Percentiles rank a stretch among this genome's conserved stretches.
phyloP scores from a whole-genome alignment of 1,140 invertebrate species.

The Drosophila micromelanica region DNA sequence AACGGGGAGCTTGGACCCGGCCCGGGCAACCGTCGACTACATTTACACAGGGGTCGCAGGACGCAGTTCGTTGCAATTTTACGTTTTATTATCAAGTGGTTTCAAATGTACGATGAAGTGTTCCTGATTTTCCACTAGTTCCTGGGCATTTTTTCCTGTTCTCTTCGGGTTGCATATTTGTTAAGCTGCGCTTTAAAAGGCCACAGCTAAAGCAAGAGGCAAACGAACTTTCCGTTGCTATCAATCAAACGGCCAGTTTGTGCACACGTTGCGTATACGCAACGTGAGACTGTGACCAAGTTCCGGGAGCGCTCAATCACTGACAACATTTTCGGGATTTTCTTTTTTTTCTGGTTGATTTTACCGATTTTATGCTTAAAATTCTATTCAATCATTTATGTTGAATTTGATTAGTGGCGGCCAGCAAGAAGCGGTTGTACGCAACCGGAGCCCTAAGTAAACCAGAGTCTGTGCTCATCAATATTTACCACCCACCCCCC shows the following conservation, averaged over 20 bases:
- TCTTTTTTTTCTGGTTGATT: slow-evolving; percentile 1
- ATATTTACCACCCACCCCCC: slow-evolving; percentile 62
- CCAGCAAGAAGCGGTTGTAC: slow-evolving; percentile 7
- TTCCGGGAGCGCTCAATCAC: slow-evolving; percentile 63
- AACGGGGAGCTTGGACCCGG: slow-evolving; percentile 26
- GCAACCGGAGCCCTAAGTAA: slow-evolving; percentile 43
- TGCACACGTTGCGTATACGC: slow-evolving; percentile 43
- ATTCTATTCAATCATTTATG: slow-evolving; percentile 81
- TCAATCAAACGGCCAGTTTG: slow-evolving; percentile 45
- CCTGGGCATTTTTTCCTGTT: too few relatives aligned
- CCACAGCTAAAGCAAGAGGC: neutral
- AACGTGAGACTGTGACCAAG: slow-evolving; percentile 21
- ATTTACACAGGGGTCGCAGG: slow-evolving; percentile 50
- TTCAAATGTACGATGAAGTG: slow-evolving; percentile 65
- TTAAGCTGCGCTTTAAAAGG: slow-evolving; percentile 23
- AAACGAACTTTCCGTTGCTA: slow-evolving; percentile 45
- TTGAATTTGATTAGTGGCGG: slow-evolving; percentile 74
- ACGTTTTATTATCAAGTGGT: slow-evolving; percentile 76
- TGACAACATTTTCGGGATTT: slow-evolving; percentile 49
- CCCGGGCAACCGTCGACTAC: slow-evolving; percentile 42
- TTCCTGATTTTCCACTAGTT: slow-evolving; percentile 17
- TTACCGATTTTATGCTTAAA: slow-evolving; percentile 66
- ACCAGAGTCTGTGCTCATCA: slow-evolving; percentile 58
- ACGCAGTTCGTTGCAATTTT: slow-evolving; percentile 58
- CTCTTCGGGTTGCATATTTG: slow-evolving; percentile 17